Percentiles rank a stretch among this genome's conserved stretches.
phyloP scores from a whole-genome alignment of 2,888 invertebrate genomes.

The Augochlorella aurata region DNA sequence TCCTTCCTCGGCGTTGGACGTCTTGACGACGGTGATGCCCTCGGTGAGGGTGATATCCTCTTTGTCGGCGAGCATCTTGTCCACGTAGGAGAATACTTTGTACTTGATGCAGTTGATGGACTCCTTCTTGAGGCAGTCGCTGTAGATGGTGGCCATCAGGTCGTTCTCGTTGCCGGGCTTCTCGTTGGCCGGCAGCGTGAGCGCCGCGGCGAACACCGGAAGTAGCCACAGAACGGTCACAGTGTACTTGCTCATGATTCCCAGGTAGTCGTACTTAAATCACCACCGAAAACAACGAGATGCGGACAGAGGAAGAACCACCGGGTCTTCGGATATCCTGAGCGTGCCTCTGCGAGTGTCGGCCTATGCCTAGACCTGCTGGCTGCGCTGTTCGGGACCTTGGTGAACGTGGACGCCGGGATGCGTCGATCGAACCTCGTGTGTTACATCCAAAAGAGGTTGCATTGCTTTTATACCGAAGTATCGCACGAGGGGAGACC shows the following conservation, averaged over 20 bases:
- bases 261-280: background rate
- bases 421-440: constrained; percentile 78
- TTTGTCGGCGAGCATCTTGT: constrained; percentile 91
- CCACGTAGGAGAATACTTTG: constrained; percentile 93
- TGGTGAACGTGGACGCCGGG: constrained; percentile 57
- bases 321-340: constrained; percentile 17
- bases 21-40: constrained; percentile 92
- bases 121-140: constrained; percentile 91
- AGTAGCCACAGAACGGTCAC: constrained; percentile 70
- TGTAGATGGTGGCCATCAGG: constrained; percentile 89
- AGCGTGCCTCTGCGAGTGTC: background rate
- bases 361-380: constrained; percentile 5
- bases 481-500: constrained; percentile 77
- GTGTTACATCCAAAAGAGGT: constrained; percentile 81
- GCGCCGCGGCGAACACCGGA: constrained; percentile 82
- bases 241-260: constrained; percentile 64
- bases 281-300: background rate
- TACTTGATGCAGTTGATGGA: constrained; percentile 93
- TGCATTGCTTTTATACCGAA: constrained; percentile 82
- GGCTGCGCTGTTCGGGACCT: constrained; percentile 21
- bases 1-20: constrained; percentile 87
- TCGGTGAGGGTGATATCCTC: constrained; percentile 91
- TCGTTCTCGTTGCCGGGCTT: constrained; percentile 88
- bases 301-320: background rate
- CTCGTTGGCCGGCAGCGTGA: constrained; percentile 88